Evolutionary conservation across 1,140 invertebrate species (phyloP).

Genomic region (Euwallacea similis): DNA sequence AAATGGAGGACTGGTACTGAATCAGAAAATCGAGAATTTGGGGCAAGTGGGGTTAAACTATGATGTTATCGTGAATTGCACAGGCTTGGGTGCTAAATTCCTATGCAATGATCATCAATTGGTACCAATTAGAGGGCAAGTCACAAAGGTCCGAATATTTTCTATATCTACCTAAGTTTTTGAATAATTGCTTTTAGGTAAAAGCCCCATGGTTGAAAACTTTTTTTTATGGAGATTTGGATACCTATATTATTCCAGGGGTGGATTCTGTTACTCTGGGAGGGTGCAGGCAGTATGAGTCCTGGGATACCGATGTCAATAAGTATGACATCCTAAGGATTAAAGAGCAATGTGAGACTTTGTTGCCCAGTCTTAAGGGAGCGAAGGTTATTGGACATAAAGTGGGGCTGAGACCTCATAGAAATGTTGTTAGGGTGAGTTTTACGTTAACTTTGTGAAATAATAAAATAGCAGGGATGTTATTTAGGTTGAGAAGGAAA

Average conservation of each 20-base stretch:
- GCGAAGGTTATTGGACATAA: slow-evolving; percentile 65
- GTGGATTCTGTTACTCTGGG: slow-evolving; percentile 75
- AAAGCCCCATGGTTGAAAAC: slow-evolving; percentile 88
- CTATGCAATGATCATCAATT: slow-evolving; percentile 77
- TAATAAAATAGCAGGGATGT: background rate
- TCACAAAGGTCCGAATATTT: slow-evolving; percentile 67
- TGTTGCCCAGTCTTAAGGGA: slow-evolving; percentile 72
- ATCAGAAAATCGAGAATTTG: slow-evolving; percentile 63
- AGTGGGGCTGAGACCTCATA: slow-evolving; percentile 78
- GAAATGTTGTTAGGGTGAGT: slow-evolving; percentile 67
- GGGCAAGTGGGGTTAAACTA: slow-evolving; percentile 63
- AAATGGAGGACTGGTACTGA: slow-evolving; percentile 61
- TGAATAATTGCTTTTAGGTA: slow-evolving; percentile 58
- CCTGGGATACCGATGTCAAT: slow-evolving; percentile 69
- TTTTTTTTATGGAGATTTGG: slow-evolving; percentile 80
- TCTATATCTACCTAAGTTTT: background rate
- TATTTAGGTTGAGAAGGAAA: slow-evolving; percentile 65
- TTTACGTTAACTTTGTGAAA: slow-evolving; percentile 3
- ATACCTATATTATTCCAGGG: slow-evolving; percentile 85
- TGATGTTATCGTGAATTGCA: slow-evolving; percentile 87
- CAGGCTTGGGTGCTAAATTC: slow-evolving; percentile 77
- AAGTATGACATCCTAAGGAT: slow-evolving; percentile 74
- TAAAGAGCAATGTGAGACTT: slow-evolving; percentile 67
- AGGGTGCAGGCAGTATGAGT: slow-evolving; percentile 79
- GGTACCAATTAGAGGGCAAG: slow-evolving; percentile 86